phyloP scores from a whole-genome alignment of 2,888 invertebrate species.

The Dryobota labecula region DNA sequence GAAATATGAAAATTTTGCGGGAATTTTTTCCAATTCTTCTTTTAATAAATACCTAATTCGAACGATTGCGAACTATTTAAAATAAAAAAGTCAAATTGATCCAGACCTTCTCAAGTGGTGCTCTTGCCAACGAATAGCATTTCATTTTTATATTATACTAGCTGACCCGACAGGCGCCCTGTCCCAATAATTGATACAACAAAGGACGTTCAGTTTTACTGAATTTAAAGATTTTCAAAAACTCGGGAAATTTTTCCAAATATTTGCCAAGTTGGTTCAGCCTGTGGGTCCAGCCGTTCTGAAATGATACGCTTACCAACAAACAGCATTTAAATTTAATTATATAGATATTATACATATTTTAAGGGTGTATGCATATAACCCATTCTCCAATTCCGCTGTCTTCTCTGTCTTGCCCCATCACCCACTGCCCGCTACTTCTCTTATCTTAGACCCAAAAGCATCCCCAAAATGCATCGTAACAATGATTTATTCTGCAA shows the following conservation, averaged over 20 bases:
- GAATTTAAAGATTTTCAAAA: too few relatives aligned
- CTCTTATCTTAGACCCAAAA: constrained; percentile 44
- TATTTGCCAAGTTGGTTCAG: too few relatives aligned
- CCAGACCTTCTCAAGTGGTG: not conserved
- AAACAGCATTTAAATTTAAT: not conserved
- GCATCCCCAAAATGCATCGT: constrained; percentile 86
- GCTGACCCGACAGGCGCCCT: too few relatives aligned
- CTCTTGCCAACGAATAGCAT: not conserved
- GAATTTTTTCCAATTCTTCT: not conserved
- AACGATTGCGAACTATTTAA: not conserved
- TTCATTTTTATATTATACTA: not conserved
- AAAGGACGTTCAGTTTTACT: too few relatives aligned
- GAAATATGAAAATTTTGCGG: not conserved
- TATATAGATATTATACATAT: not conserved
- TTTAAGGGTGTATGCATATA: not conserved
- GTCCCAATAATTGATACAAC: too few relatives aligned
- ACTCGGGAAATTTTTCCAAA: too few relatives aligned
- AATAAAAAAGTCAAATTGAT: not conserved
- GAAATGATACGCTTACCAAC: not conserved
- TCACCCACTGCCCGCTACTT: constrained; percentile 27
- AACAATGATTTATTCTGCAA: constrained; percentile 88
- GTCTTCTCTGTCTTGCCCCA: not conserved
- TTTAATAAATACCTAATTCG: not conserved
- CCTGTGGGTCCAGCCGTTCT: not conserved
- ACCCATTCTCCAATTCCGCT: not conserved